Evolutionary conservation across 2,113 vertebrate species (phyloP), one percentile per base, ranked within the genome.

Genomic region (Pseudorectes ferrugineus): DNA sequence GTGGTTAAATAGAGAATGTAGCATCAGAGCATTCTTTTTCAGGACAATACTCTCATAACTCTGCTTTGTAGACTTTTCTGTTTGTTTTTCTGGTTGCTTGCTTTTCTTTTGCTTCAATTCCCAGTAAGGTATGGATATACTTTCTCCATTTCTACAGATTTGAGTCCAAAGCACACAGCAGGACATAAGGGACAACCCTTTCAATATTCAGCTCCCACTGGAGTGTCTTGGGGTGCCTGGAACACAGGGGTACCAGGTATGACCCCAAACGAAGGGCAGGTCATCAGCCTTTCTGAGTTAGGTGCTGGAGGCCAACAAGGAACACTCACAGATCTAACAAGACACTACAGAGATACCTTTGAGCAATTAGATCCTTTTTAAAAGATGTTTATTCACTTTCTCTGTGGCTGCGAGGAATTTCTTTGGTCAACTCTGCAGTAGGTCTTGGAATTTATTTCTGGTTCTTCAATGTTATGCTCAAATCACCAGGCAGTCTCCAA

Each of bases 1-100:
- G 85, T 97, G 75, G 74, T 78, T 95, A 55, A 91, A 31, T 2
- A 92, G 63, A 59, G 91, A 88, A 92, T 83, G 77, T 76, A 73
- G 40, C 66, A 48, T 82, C 43, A 57, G 88, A 76, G 18, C 82
- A 79, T 88, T 93, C 78, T 85, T 95, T 91, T 52, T 61, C 72
- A 93, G 92, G 93, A 90, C 90, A 93, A 35, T 89, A n/a, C 74
- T 81, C n/a, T 79, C 31, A 63, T 52, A 82, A 71, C 14, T 84
- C 33, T n/a, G 12, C 12, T 77, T 24, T 10, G 11, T 35, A 67
- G 42, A n/a, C n/a, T 46, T 48, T 55, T 74, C 18, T 28, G 3
- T n/a, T 23, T 31, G 22, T 55, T 59, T 45, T 51, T 66, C 55
- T 62, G n/a, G 31, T 93, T 88, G 36, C 22, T 59, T 75, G 23